These are phyloP conservation scores for Volucella bombylans DNA, from an alignment of 2,888 invertebrate species.

Conservation along the genomic window DNA sequence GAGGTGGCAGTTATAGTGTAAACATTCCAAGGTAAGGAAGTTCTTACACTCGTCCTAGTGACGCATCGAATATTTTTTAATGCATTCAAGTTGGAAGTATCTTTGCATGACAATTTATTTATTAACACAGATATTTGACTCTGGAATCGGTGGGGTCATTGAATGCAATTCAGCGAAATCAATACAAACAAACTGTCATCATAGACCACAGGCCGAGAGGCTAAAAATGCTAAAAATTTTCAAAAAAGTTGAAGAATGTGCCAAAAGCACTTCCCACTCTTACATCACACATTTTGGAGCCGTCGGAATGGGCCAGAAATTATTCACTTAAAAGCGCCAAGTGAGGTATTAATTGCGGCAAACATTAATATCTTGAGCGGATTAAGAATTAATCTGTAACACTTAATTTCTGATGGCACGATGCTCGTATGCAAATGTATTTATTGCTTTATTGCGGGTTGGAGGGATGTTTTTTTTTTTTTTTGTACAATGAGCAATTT, in stretches of 20 bases:
- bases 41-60: conserved; percentile 13
- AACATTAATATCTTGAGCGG: conserved; percentile 32
- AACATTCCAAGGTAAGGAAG: conserved; percentile 38
- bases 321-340: conserved; percentile 53
- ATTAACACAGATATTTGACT: conserved; percentile 25
- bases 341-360: conserved; percentile 52
- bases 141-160: conserved; percentile 41
- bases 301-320: conserved; percentile 5
- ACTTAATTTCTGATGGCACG: conserved; percentile 19
- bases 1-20: conserved; percentile 18
- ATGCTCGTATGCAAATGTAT: not conserved
- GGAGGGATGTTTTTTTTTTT: not conserved
- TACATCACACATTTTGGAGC: conserved; percentile 1
- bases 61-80: conserved; percentile 23
- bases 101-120: conserved; percentile 36
- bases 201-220: not conserved
- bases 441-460: conserved; percentile 17
- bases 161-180: conserved; percentile 37
- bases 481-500: too few relatives aligned
- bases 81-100: conserved; percentile 10
- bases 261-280: conserved; percentile 33
- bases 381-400: conserved; percentile 30
- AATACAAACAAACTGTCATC: conserved; percentile 9
- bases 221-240: not conserved
- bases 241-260: conserved; percentile 16